Evolutionary conservation across 2,888 invertebrate species (phyloP).

Genomic region (Sialis fuliginosa): DNA sequence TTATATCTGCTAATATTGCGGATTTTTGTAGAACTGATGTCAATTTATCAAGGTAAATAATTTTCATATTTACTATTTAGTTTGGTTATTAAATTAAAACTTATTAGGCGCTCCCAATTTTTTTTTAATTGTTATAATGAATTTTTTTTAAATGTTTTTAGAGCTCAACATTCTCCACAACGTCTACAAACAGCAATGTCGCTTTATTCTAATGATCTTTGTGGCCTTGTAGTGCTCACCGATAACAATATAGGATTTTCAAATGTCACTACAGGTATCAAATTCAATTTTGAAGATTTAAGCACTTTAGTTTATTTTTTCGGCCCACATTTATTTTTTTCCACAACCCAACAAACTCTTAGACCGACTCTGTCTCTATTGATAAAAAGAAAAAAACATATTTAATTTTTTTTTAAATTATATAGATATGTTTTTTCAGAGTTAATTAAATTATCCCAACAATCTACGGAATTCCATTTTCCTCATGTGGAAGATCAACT

Average conservation of each 20-base stretch:
- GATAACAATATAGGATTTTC: conserved; percentile 30
- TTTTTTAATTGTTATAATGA: too few species aligned
- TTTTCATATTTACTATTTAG: not conserved
- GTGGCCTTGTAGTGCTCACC: conserved; percentile 71
- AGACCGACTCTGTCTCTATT: too few species aligned
- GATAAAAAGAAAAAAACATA: not conserved
- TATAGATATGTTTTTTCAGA: too few species aligned
- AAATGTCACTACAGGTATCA: conserved; percentile 19
- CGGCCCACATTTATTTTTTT: too few species aligned
- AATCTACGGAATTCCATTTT: conserved; percentile 92
- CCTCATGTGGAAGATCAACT: conserved; percentile 71
- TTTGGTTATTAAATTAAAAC: too few species aligned
- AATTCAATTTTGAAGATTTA: not conserved
- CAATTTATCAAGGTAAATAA: conserved; percentile 6
- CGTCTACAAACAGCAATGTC: conserved; percentile 84
- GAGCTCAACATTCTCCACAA: conserved; percentile 49
- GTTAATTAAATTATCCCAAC: conserved; percentile 50
- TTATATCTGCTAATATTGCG: conserved; percentile 69
- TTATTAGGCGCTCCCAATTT: too few species aligned
- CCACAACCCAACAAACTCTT: too few species aligned
- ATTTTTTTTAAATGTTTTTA: conserved; percentile 10
- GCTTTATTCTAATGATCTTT: conserved; percentile 80
- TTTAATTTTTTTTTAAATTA: too few species aligned
- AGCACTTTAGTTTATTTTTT: too few species aligned
- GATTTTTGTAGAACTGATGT: conserved; percentile 49